A percentile compares a stretch with the other conserved stretches of the same genome.
These are phyloP conservation scores for Empis livida DNA, from an alignment of 2,888 invertebrate genomes.

Conservation along the genomic window DNA sequence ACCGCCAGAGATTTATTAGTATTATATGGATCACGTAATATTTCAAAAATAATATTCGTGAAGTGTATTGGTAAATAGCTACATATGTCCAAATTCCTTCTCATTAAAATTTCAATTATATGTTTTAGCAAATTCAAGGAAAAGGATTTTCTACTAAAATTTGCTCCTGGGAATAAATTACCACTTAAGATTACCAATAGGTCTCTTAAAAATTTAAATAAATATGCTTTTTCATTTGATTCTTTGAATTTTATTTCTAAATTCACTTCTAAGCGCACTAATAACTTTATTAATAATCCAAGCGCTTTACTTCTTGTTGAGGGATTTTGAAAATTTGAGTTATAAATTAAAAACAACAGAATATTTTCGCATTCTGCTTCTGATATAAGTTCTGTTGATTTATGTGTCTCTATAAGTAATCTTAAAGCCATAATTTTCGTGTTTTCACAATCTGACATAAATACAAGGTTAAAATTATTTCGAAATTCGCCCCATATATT, in stretches of 20 bases:
- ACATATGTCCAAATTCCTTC: conserved; percentile 33
- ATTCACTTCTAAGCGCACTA: conserved; percentile 41
- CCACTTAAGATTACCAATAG: conserved; percentile 40
- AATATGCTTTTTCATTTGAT: conserved; percentile 20
- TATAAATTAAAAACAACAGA: conserved; percentile 48
- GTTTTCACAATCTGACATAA: conserved; percentile 40
- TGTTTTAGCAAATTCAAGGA: conserved; percentile 44
- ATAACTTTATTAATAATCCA: conserved; percentile 53
- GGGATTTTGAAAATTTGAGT: conserved; percentile 54
- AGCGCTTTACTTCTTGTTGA: conserved; percentile 54
- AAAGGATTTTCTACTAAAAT: conserved; percentile 46
- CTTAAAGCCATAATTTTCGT: conserved; percentile 54
- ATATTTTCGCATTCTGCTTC: conserved; percentile 50
- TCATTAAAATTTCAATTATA: conserved; percentile 18
- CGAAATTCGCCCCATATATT: conserved; percentile 26
- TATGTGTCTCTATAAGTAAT: conserved; percentile 58
- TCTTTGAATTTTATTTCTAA: conserved; percentile 18
- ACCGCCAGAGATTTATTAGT: conserved; percentile 55
- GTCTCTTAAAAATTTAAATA: conserved; percentile 37
- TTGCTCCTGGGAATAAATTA: conserved; percentile 48
- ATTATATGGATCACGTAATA: conserved; percentile 65
- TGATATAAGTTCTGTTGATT: conserved; percentile 53
- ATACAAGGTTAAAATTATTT: conserved; percentile 31
- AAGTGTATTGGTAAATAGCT: conserved; percentile 26
- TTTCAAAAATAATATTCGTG: conserved; percentile 27